Conservation (phyloP, 2,797 vertebrate species). For the Siniperca scherzeri region DNA sequence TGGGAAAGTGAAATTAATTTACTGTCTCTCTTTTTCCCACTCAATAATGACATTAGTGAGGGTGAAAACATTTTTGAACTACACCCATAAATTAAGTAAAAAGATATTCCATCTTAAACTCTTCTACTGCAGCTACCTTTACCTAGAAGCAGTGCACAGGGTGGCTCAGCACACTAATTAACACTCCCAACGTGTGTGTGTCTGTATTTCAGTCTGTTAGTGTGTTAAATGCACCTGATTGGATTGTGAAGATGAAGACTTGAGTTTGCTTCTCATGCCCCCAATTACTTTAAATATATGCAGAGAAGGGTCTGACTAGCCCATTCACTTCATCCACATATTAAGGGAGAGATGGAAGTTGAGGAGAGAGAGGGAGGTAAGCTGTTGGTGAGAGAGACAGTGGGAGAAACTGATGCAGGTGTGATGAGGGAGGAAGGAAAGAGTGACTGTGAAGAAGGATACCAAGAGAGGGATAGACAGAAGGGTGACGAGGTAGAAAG, state of each 20-base stretch:
- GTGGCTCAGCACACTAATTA: slow-evolving; percentile 63
- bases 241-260: slow-evolving; percentile 81
- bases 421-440: not conserved
- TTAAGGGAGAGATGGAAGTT: slow-evolving; percentile 32
- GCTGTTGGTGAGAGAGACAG: not conserved
- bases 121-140: slow-evolving; percentile 41
- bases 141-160: slow-evolving; percentile 34
- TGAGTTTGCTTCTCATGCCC: slow-evolving; percentile 68
- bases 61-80: slow-evolving; percentile 29
- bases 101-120: slow-evolving; percentile 30
- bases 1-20: not conserved
- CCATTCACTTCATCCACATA: slow-evolving; percentile 65
- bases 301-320: slow-evolving; percentile 70
- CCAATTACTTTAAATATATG: slow-evolving; percentile 85
- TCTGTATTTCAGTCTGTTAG: slow-evolving; percentile 33
- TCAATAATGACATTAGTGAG: not conserved
- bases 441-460: not conserved
- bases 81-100: slow-evolving; percentile 30
- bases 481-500: not conserved
- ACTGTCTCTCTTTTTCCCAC: not conserved
- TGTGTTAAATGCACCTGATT: slow-evolving; percentile 73
- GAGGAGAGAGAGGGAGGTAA: not conserved
- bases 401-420: slow-evolving; percentile 5
- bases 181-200: slow-evolving; percentile 38
- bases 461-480: not conserved